Conservation (phyloP, 2,797 vertebrate genomes). For the Bradypus variegatus region DNA sequence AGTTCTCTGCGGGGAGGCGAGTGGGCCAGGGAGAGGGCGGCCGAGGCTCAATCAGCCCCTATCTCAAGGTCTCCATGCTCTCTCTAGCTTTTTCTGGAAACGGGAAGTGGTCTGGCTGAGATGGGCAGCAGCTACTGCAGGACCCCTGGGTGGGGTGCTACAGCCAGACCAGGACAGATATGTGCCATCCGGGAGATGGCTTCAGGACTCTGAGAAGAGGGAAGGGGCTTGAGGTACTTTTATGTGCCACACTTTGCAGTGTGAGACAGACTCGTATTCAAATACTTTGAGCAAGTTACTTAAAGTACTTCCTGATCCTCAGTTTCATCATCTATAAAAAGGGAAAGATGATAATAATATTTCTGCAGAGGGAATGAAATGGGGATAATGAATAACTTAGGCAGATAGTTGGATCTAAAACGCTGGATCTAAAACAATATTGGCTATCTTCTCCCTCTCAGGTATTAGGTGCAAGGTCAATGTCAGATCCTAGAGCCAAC, state of each 20-base stretch:
- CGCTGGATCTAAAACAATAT: background rate
- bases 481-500: background rate
- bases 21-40: background rate
- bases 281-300: background rate
- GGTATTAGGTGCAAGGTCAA: background rate
- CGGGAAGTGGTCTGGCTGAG: constrained; percentile 35
- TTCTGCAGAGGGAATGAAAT: background rate
- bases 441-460: background rate
- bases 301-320: background rate
- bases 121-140: background rate
- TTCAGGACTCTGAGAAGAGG: background rate
- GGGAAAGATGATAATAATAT: background rate
- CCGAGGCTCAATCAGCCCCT: background rate
- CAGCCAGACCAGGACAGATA: background rate
- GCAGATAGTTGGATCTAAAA: background rate
- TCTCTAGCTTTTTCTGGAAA: constrained; percentile 12
- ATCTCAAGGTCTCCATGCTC: background rate
- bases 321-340: background rate
- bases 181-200: too few relatives aligned
- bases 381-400: too few relatives aligned
- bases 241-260: background rate
- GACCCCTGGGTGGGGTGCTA: background rate
- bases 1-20: background rate
- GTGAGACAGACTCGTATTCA: background rate
- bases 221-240: background rate